Evolutionary conservation across 2,888 invertebrate genomes (phyloP).

Genomic region (Tipula helvola): DNA sequence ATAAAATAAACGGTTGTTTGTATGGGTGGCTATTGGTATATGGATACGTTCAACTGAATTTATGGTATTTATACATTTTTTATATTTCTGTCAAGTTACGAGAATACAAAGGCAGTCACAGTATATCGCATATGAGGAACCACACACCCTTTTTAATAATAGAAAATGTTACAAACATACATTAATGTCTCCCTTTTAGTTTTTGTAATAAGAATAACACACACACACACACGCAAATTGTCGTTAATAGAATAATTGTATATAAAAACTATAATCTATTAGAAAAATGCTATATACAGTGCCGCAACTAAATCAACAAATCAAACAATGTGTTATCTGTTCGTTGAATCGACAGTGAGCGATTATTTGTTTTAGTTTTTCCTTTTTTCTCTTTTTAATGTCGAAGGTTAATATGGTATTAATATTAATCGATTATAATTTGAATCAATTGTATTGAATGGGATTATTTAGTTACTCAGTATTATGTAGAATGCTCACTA

Average conservation of each 20-base stretch:
- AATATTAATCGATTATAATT: background rate
- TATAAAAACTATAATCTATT: background rate
- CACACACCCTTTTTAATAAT: background rate
- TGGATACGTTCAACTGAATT: background rate
- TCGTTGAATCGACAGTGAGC: background rate
- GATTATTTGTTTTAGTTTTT: background rate
- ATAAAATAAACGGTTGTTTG: background rate
- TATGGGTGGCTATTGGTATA: background rate
- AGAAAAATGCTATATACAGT: background rate
- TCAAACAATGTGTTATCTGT: background rate
- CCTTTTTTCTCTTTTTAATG: background rate
- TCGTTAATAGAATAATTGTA: background rate
- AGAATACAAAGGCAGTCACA: background rate
- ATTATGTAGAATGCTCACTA: too few relatives aligned
- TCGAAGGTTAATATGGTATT: background rate
- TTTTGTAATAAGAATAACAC: background rate
- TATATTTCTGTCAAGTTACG: background rate
- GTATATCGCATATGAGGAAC: background rate
- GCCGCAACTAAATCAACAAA: background rate
- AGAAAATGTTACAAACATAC: background rate
- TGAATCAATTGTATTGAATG: background rate
- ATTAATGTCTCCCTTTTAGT: background rate
- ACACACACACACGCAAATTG: background rate
- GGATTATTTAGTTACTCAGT: background rate
- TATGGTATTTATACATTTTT: background rate